A percentile compares a stretch with the other conserved stretches of the same genome.
These are phyloP conservation scores for Xanthia togata DNA, from an alignment of 2,888 invertebrate genomes.

Conservation along the genomic window DNA sequence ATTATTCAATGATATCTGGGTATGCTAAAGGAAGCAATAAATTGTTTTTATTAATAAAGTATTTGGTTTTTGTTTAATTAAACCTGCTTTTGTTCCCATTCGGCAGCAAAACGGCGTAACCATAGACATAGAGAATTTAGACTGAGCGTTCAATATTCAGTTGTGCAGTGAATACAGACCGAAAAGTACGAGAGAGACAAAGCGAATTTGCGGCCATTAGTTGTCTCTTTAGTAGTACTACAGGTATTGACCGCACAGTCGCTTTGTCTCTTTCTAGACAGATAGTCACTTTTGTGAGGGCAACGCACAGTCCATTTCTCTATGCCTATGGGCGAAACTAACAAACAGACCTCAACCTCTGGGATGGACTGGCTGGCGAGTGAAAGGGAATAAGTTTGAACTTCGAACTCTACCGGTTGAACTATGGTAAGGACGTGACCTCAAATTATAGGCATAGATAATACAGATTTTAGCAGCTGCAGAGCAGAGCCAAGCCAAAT, in stretches of 20 bases:
- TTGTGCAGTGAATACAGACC: no score
- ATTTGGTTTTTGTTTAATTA: constrained; percentile 56
- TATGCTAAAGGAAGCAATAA: constrained; percentile 84
- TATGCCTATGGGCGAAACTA: no score
- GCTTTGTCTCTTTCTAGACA: no score
- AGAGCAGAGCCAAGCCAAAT: neutral
- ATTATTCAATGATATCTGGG: constrained; percentile 63
- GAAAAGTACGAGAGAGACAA: no score
- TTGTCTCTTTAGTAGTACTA: no score
- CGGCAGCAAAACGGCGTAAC: neutral
- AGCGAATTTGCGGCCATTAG: no score
- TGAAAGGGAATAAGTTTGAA: neutral
- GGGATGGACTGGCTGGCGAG: neutral
- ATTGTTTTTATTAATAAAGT: constrained; percentile 82
- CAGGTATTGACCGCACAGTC: no score
- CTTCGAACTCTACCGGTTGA: neutral
- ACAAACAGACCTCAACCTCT: neutral
- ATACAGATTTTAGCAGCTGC: neutral
- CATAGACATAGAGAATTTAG: neutral
- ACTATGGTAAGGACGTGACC: neutral
- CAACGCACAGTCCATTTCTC: no score
- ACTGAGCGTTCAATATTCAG: no score
- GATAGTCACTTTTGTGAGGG: no score
- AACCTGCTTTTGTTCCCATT: neutral
- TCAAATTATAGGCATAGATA: neutral